Base-by-base conservation (phyloP, 2,888 invertebrate species). In the Nymphalis polychloros region DNA sequence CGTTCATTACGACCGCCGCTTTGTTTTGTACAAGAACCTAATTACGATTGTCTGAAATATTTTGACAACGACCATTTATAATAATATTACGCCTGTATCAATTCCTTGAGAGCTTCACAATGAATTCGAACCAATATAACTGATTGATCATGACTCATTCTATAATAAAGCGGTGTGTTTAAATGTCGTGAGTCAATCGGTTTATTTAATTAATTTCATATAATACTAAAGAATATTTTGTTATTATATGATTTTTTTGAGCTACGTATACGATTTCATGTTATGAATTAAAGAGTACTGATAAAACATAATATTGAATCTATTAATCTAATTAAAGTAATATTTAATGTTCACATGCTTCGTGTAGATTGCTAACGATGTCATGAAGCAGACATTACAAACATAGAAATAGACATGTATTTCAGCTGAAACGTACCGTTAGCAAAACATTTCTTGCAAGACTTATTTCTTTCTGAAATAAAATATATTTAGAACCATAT, bases 11-110 rank as follows among this genome's bases (percentile, higher is more conserved):
- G 71, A 77, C 74, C 76, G 72, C 76, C 73, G 81, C 88, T 85
- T 92, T 92, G 90, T 92, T 84, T 85, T 77, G 76, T 80, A 92
- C 89, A 90, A 92, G 87, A 87, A 86, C 76, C 86, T 89, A 89
- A 92, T 92, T 90, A 92, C 87, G 78, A 87, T 87, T 90, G 90
- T 92, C 87, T 86, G 84, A 79, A 83, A 84, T 85, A 85, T 90
- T 91, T 91, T 90, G 91, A 92, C 92, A 91, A 88, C 84, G 73
- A 81, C 85, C 82, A 92, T 91, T 92, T 92, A 88, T 92, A 86
- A 90, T 80, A 78, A 79, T 78, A 81, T 86, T 84, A 80, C 79
- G 76, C 78, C 78, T 81, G 84, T 85, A 88, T 86, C 84, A 84
- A 69, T 70, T 67, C 74, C 72, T 75, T 73, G 72, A 76, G 74